Percentiles rank a stretch among this genome's conserved stretches.
Conservation (phyloP, 1,140 invertebrate species). For the Drosophila prosaltans region DNA sequence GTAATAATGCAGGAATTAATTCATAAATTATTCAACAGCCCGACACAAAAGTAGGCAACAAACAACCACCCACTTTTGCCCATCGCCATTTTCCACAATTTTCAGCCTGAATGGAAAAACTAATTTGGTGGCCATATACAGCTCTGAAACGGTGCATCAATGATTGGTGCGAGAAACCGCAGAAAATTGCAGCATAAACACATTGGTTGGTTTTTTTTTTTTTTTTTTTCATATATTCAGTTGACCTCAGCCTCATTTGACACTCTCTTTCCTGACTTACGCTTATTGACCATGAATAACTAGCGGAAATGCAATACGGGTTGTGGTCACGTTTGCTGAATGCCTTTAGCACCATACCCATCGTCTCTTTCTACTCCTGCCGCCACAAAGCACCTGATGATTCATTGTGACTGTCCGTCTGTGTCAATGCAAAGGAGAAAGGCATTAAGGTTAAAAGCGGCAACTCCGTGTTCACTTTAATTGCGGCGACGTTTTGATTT, state of each 20-base stretch:
- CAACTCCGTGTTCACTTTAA: too few species aligned
- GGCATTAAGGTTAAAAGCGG: too few species aligned
- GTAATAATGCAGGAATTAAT: conserved; percentile 57
- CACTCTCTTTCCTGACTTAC: conserved; percentile 28
- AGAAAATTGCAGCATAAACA: conserved; percentile 64
- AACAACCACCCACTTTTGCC: background rate
- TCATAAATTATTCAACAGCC: conserved; percentile 51
- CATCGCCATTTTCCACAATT: conserved; percentile 25
- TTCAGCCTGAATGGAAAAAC: conserved; percentile 43
- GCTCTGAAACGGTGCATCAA: background rate
- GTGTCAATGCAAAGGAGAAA: too few species aligned
- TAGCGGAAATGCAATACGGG: conserved; percentile 67
- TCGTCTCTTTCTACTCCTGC: background rate
- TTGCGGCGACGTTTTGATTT: too few species aligned
- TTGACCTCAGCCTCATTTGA: background rate
- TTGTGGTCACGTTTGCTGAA: conserved; percentile 45
- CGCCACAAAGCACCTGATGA: conserved; percentile 33
- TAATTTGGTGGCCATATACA: conserved; percentile 27
- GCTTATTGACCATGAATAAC: conserved; percentile 71
- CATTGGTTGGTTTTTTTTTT: conserved; percentile 32
- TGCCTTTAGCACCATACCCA: background rate
- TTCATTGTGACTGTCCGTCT: conserved; percentile 26
- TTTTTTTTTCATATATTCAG: background rate
- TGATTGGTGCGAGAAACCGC: conserved; percentile 24
- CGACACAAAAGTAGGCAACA: conserved; percentile 32